phyloP scores from a whole-genome alignment of 2,797 vertebrate genomes.

The Molossus molossus region DNA sequence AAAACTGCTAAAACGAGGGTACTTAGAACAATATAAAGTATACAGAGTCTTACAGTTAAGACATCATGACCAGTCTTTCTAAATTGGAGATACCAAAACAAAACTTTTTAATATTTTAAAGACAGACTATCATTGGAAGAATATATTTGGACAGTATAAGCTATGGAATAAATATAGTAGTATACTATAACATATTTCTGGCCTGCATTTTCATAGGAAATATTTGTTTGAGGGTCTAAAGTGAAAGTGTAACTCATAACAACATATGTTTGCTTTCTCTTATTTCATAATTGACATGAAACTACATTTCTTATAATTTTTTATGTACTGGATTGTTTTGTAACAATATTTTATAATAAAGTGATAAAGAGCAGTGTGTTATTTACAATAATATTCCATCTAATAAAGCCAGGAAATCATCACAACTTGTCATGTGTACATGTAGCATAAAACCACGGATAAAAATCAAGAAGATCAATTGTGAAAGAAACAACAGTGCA shows the following conservation, averaged over 20 bases:
- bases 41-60: neutral
- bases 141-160: neutral
- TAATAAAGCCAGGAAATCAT: neutral
- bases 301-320: neutral
- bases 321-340: neutral
- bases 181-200: neutral
- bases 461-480: neutral
- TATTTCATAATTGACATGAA: neutral
- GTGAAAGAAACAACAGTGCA: neutral
- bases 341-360: neutral
- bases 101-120: neutral
- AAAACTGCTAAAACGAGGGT: neutral
- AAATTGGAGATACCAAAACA: neutral
- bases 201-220: neutral
- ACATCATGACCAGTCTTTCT: neutral
- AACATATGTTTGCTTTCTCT: neutral
- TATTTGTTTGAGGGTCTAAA: neutral
- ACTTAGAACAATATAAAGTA: neutral
- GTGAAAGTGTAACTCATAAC: constrained; percentile 29
- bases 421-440: neutral
- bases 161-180: neutral
- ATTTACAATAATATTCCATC: neutral
- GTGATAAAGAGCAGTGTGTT: neutral
- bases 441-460: neutral
- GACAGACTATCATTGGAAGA: neutral